Evolutionary conservation across 2,113 vertebrate species (phyloP), one percentile per base, ranked within the genome.

Genomic region (Bombycilla garrulus): DNA sequence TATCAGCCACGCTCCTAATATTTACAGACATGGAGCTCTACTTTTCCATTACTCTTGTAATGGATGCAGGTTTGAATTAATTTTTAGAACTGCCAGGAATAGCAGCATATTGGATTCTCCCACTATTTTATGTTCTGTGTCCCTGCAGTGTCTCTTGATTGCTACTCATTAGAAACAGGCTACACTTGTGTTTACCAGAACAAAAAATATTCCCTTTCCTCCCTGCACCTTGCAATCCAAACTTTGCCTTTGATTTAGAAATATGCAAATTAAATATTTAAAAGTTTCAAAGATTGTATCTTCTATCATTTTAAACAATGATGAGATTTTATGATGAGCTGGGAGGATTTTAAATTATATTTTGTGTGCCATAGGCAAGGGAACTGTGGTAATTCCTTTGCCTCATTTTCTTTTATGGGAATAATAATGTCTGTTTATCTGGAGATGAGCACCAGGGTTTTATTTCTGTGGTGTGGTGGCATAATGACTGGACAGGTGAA

Each of bases 81-180:
- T 90, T 93, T 96, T 90, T 86, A 91, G 83, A 78, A 86, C 91
- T 86, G 77, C 88, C 89, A 94, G 73, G 79, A 96, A 91, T 61
- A 87, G 67, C 88, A 94, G 74, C 85, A 88, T 91, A 92, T 95
- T 95, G 93, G 84, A 66, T 87, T 90, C 78, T 65, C 74, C 82
- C 2, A 19, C 84, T 87, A 28, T 85, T 97, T 89, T 91, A 87
- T 95, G 93, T 96, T 70, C 66, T 79, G 73, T 89, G 87, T 89
- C 91, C 94, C 93, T 95, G 95, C 89, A 90, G 81, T 91, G 91
- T 93, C 45, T 95, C 87, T 91, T 96, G 91, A 95, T 92, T 95
- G 84, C 81, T 84, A 50, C 87, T 94, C 89, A 54, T 94, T 95
- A 97, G 70, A 89, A 96, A 87, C 33, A 85, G 54, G 15, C 69